Base-by-base conservation (phyloP, 2,113 vertebrate species). In the Lasiurus cinereus region DNA sequence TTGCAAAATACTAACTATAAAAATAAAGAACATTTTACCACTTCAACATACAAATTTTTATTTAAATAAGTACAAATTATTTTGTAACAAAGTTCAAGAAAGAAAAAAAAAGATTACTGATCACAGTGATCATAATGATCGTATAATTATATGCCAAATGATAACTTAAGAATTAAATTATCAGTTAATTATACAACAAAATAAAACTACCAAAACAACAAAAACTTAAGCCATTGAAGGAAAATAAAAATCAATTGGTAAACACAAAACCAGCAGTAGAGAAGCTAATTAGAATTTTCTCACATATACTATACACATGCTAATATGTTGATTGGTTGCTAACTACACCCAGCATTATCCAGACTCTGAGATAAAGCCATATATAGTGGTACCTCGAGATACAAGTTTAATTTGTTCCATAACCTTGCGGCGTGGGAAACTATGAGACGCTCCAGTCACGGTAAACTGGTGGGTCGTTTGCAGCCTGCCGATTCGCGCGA, bases 51-150 rank as follows among this genome's bases (percentile, higher is more conserved):
- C 1, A 89, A 33, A 50, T 43, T 91, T 72, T 72, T 74, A 91
- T 74, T 76, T 91, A 66, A 24, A 84, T 43, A 92, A 66, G 56
- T 29, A n/a, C 1, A 0, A 70, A 33, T 39, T 87, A 76, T 88
- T 82, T 86, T 87, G 48, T 52, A 76, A 87, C 36, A 72, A 52
- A 67, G 4, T 15, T 92, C 54, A 59, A 76, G 52, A 46, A n/a
- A 90, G 21, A 54, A 46, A 43, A 90, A 33, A 54, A 46, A n/a
- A 50, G 48, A 86, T 33, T 90, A 86, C 5, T 43, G 15, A 62
- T 69, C 39, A 74, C 31, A 80, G 12, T 39, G 56, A 73, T 87
- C 24, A 80, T 86, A 64, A 73, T 70, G 15, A 84, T 64, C 12
- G 59, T 29, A 52, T 79, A 64, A 93, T 56, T 31, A 79, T 19